These are phyloP conservation scores for Oligia strigilis DNA, from an alignment of 2,888 invertebrate genomes.

Conservation along the genomic window DNA sequence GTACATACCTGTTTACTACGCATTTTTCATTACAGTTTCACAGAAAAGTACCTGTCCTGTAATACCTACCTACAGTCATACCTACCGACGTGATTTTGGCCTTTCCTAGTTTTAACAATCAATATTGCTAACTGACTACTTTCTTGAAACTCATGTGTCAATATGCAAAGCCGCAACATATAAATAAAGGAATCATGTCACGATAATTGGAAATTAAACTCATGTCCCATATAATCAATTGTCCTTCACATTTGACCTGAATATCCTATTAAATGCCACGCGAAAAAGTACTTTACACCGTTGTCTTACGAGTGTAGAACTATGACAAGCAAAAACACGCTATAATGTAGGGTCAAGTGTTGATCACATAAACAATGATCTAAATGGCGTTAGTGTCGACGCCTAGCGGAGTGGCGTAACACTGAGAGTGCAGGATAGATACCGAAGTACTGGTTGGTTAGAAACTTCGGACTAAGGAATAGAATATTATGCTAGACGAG, in stretches of 20 bases:
- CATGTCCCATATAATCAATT: constrained; percentile 61
- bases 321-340: constrained; percentile 41
- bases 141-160: constrained; percentile 12
- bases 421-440: neutral
- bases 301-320: constrained; percentile 27
- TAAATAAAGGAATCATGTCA: constrained; percentile 54
- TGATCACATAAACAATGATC: constrained; percentile 74
- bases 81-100: neutral
- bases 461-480: neutral
- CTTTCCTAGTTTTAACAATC: neutral
- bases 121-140: neutral
- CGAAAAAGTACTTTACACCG: constrained; percentile 32
- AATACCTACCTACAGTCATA: neutral
- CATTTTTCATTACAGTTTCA: neutral
- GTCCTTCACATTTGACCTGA: constrained; percentile 64
- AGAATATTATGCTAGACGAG: neutral
- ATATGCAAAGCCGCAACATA: constrained; percentile 36
- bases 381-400: constrained; percentile 72
- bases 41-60: neutral
- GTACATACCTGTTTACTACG: too few relatives aligned
- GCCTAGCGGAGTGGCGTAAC: constrained; percentile 52
- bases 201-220: constrained; percentile 62
- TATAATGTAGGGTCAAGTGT: constrained; percentile 66
- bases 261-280: constrained; percentile 41
- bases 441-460: constrained; percentile 21